Evolutionary conservation across 2,797 vertebrate genomes (phyloP), one percentile per base, ranked within the genome.

Genomic region (Chaunax sp.): DNA sequence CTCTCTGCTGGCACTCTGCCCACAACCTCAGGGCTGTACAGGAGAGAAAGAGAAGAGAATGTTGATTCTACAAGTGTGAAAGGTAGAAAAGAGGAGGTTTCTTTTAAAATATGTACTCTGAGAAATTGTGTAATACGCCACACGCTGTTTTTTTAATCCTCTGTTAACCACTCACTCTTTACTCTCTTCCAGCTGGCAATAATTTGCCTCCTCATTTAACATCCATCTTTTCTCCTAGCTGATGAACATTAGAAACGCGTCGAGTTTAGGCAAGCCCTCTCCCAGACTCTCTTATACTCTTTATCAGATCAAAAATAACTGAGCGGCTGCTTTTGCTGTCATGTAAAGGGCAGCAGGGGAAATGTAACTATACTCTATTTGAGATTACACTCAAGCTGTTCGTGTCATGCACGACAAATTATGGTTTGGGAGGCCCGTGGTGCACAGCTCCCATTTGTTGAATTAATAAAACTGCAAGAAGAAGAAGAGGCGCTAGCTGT

Each of bases 401-500:
- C 62, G 54, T 7, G 2, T 25, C 19, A 45, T 37, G 70, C 74
- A 71, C 58, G 59, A 43, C 30, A 64, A 86, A 75, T 78, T 11
- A 63, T 19, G 55, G 53, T 64, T 73, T 61, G 65, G 64, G 58
- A 49, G 64, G 54, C 72, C 57, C 33, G 45, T 19, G 18, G 60
- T 65, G 49, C 3, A 3, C 28, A 18, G 37, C 45, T 78, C 68
- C 38, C 52, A 46, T 64, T 63, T 6, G 5, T 85, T 87, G 74
- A 90, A 88, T 85, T 84, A 87, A 72, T 87, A 82, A 87, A 80
- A 78, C 25, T 43, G 73, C 69, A 69, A 69, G 26, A 65, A 44
- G 60, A 52, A 56, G 14, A 62, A 49, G 65, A 75, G 57, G 56
- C 43, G 63, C 63, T 35, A 45, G 77, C 20, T 50, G 20, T 25